These are phyloP conservation scores for Cottoperca gobio DNA, from an alignment of 2,797 vertebrate species.

Conservation along the genomic window DNA sequence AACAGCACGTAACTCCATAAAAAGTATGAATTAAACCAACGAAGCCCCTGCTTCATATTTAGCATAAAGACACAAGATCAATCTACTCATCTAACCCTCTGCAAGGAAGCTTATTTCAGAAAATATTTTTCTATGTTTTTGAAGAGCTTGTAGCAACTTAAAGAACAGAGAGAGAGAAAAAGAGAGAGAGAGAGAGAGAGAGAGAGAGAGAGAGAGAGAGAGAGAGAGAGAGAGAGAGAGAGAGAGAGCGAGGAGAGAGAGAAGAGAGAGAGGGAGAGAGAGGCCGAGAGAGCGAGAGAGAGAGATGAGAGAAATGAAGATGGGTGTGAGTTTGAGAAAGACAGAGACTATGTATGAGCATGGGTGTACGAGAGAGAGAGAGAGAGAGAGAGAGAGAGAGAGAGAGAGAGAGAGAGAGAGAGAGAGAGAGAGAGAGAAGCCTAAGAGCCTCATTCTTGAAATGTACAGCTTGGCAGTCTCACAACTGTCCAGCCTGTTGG, in stretches of 20 bases:
- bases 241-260: conserved; percentile 13
- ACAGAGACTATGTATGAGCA: no score
- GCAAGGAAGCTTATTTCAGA: not conserved
- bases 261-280: conserved; percentile 12
- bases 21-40: not conserved
- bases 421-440: conserved; percentile 8
- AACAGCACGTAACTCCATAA: not conserved
- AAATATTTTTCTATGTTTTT: not conserved
- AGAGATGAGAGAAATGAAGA: no score
- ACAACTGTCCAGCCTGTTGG: conserved; percentile 28
- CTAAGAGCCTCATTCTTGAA: conserved; percentile 54
- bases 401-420: conserved; percentile 18
- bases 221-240: no score
- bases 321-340: no score
- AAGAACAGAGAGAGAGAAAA: no score
- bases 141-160: not conserved
- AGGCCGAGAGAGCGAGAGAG: no score
- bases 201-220: no score
- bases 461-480: conserved; percentile 58
- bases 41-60: not conserved
- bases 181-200: conserved; percentile 6
- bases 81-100: not conserved
- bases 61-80: not conserved
- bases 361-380: no score
- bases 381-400: not conserved